Evolutionary conservation across 2,797 vertebrate genomes (phyloP).

Genomic region (Chrysocyon brachyurus): DNA sequence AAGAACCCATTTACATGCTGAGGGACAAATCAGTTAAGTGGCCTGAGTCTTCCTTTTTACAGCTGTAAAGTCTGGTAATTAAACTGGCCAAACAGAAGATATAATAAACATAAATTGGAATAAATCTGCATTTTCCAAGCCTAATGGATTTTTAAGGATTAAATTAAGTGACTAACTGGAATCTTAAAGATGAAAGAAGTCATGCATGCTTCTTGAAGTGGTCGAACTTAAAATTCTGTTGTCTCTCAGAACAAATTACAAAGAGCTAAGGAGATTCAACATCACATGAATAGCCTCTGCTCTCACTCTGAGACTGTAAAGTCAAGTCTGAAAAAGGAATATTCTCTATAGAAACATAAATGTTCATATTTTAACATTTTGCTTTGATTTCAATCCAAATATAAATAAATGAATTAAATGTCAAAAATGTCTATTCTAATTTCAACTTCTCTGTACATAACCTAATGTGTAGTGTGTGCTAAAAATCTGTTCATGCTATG

Average conservation of each 20-base stretch:
- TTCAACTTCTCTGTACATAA: constrained; percentile 53
- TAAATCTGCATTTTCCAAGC: constrained; percentile 56
- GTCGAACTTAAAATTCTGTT: constrained; percentile 43
- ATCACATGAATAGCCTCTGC: not conserved
- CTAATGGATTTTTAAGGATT: constrained; percentile 63
- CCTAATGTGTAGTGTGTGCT: not conserved
- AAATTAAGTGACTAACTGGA: constrained; percentile 56
- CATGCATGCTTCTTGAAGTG: constrained; percentile 40
- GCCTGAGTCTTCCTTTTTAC: constrained; percentile 11
- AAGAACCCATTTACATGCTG: not conserved
- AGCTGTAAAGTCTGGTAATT: constrained; percentile 55
- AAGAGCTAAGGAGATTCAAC: not conserved
- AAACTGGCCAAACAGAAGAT: constrained; percentile 39
- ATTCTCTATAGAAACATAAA: not conserved
- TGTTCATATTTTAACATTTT: constrained; percentile 53
- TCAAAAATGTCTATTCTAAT: constrained; percentile 45
- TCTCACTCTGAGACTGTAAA: not conserved
- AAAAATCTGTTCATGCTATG: not conserved
- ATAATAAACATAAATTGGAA: constrained; percentile 37
- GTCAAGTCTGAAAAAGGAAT: constrained; percentile 21
- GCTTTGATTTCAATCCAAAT: constrained; percentile 38
- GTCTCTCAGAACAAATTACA: constrained; percentile 30
- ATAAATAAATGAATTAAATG: constrained; percentile 53
- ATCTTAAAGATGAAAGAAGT: constrained; percentile 44
- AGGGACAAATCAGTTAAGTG: not conserved